Base-by-base conservation (phyloP, 2,888 invertebrate genomes). In the Drosophila barbarae region DNA sequence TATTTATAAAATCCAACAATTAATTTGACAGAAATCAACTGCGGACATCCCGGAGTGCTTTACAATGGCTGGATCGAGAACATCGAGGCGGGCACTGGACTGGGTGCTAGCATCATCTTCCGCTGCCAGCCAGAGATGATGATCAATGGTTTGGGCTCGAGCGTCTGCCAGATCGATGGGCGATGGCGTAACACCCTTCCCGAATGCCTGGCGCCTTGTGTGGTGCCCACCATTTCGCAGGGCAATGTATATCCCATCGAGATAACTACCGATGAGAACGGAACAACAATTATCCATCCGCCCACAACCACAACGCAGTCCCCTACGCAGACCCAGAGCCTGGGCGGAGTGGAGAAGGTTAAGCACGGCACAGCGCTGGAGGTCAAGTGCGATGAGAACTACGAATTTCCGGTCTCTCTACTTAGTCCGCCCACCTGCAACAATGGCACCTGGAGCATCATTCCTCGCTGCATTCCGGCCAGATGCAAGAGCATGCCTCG, bases 11-110 rank as follows among this genome's bases (percentile, higher is more conserved):
- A 5, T 28, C 6, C 10, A 15, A 28, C 5, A 9, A 13, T 34
- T 28, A 5, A 10, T 13, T 10, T 30, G n/a, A 8, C 44, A 97
- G 99, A 98, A 91, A 98, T 99, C 85, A 96, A 98, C 90, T 99
- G 99, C 90, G 97, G 98, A 0, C 94, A 95, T 81, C 97, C 98
- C 0, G 98, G 97, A 3, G 93, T 95, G 49, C 92, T 99, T 9
- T 96, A 96, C 92, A 98, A 99, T 87, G 99, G 99, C 5, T 98
- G 98, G 95, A 92, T 94, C 81, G 96, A 97, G 90, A 96, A 96
- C 87, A 95, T 95, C 64, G 96, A 96, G 76, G 93, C 93, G 34
- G 97, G 96, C 28, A 98, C 97, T 5, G 96, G 95, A 0, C 91
- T 97, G 30, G 98, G 98, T 1, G 95, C 97, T 0, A 96, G 96